Base-by-base conservation (phyloP, 23 tunicate species). In the Botrylloides violaceus region DNA sequence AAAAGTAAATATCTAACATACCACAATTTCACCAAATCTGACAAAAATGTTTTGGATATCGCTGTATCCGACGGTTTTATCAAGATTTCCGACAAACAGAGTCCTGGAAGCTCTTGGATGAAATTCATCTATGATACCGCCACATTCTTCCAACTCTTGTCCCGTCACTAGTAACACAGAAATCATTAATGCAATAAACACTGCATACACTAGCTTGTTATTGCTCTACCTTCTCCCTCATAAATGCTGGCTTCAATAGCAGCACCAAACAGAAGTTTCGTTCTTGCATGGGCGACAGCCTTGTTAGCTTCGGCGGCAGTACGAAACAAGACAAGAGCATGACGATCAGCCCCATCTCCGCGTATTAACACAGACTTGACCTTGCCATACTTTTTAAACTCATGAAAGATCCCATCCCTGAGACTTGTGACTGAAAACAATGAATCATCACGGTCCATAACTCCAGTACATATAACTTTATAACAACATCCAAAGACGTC, bases 341-440 rank as follows among this genome's bases (percentile, higher is more conserved):
- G 71, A 9, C 95, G 76, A 61, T 55, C 68, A 59, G 43, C 71
- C 58, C 77, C 83, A 77, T 87, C 95, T 2, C 95, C 95, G 9
- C 95, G 83, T 23, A 87, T 76, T 24, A 87, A 76, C 23, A 87
- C 86, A 28, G 95, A 87, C 71, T 88, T 88, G 2, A 88, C 87
- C 50, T 88, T 88, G 4, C 96, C 96, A 59, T 81, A 88, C 65
- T 88, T 88, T 49, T 88, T 88, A 76, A 88, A 88, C 78, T 88
- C 96, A 38, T 88, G 87, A 63, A 82, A 88, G 22, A 88, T 77
- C 4, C 87, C 87, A n/a, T 88, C 96, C 21, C 87, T 71, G 22
- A 88, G 34, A 55, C 73, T 87, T 62, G 64, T 87, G 0, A 80
- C 95, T 87, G 50, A 39, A 61, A 72, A 58, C 15, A 7, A 15